These are phyloP conservation scores for Plutella xylostella DNA, from an alignment of 2,888 invertebrate species.

Conservation along the genomic window DNA sequence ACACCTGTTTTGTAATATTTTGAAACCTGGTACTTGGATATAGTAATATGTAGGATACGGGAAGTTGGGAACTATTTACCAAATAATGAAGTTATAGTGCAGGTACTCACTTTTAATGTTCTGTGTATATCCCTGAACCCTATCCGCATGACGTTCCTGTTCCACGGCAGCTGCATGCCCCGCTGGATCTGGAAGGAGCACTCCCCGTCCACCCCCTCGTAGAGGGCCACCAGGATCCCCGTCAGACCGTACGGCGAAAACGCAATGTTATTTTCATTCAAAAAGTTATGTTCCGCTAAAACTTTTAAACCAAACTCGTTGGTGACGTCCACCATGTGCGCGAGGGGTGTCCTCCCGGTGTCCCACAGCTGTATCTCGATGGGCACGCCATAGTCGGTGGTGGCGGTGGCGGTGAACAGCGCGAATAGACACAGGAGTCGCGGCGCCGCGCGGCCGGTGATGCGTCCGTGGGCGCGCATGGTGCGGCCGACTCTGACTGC, in stretches of 20 bases:
- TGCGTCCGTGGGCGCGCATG: slow-evolving; percentile 47
- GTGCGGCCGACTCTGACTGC: slow-evolving; percentile 46
- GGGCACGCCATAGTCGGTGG: slow-evolving; percentile 43
- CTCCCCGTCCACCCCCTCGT: slow-evolving; percentile 81
- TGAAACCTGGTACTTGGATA: too few relatives aligned
- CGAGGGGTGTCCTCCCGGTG: slow-evolving; percentile 68
- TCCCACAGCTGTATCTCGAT: slow-evolving; percentile 61
- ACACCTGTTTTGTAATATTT: too few relatives aligned
- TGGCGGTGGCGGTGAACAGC: slow-evolving; percentile 9
- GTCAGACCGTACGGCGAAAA: slow-evolving; percentile 87
- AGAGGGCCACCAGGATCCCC: slow-evolving; percentile 82
- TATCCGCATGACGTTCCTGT: slow-evolving; percentile 78
- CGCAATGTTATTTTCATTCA: slow-evolving; percentile 83
- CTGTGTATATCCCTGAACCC: slow-evolving; percentile 87
- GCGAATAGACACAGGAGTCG: neutral
- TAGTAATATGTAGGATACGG: too few relatives aligned
- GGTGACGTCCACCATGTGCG: slow-evolving; percentile 83
- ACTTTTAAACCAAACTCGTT: slow-evolving; percentile 79
- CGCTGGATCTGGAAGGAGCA: slow-evolving; percentile 79
- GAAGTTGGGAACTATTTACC: too few relatives aligned
- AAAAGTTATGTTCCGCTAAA: slow-evolving; percentile 77
- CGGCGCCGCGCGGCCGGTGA: slow-evolving; percentile 17
- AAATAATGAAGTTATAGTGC: too few relatives aligned
- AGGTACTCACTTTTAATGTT: slow-evolving; percentile 77
- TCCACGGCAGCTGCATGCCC: slow-evolving; percentile 77